Conservation (phyloP, 2,888 invertebrate species). For the Coenonympha glycerion region DNA sequence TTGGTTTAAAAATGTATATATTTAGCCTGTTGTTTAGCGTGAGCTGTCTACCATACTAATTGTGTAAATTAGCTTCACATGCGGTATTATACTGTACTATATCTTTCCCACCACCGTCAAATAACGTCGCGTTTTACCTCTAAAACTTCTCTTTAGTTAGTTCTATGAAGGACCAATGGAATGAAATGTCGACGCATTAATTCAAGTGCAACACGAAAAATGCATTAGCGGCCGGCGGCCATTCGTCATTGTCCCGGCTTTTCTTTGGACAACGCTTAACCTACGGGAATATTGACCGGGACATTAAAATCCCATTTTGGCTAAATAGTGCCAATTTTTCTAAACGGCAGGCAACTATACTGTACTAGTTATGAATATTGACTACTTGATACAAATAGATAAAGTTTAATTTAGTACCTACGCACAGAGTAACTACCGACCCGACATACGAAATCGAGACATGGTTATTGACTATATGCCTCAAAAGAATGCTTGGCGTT, state of each 20-base stretch:
- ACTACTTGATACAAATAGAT: no score
- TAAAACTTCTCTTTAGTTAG: slow-evolving; percentile 8
- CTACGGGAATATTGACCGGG: slow-evolving; percentile 24
- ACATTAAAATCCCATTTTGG: slow-evolving; percentile 26
- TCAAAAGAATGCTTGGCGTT: no score
- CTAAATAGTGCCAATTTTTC: slow-evolving; percentile 14
- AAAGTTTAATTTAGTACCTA: no score
- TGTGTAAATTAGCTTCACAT: no score
- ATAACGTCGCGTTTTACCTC: slow-evolving; percentile 7
- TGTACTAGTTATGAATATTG: neutral
- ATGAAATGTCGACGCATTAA: slow-evolving; percentile 58
- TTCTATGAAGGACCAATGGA: slow-evolving; percentile 18
- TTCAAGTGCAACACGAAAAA: slow-evolving; percentile 76
- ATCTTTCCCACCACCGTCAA: no score
- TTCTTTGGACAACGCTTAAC: slow-evolving; percentile 30
- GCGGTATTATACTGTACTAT: no score
- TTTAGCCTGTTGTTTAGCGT: no score
- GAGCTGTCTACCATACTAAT: no score
- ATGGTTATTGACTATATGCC: no score
- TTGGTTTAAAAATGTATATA: no score
- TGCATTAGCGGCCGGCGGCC: slow-evolving; percentile 62
- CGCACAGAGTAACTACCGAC: no score
- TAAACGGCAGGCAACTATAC: neutral
- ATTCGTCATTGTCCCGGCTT: slow-evolving; percentile 60
- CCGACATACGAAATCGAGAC: no score